phyloP scores from a whole-genome alignment of 2,797 vertebrate genomes.

The Tadarida brasiliensis region DNA sequence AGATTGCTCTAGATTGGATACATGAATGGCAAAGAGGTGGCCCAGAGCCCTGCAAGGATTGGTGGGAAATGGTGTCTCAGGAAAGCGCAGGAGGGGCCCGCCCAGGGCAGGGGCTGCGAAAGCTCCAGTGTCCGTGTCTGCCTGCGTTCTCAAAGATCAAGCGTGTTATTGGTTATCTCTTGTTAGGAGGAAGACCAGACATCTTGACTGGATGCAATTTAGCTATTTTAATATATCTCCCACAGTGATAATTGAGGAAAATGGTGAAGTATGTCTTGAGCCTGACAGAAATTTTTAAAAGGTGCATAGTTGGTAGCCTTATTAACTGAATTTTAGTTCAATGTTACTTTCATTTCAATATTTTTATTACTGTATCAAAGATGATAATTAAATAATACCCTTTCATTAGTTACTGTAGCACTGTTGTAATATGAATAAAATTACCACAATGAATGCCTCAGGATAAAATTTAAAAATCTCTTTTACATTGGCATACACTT shows the following conservation, averaged over 20 bases:
- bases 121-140: conserved; percentile 77
- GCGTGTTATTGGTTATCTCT: conserved; percentile 60
- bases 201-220: conserved; percentile 56
- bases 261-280: conserved; percentile 23
- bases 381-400: not conserved
- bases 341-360: conserved; percentile 24
- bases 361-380: conserved; percentile 47
- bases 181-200: conserved; percentile 3
- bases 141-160: conserved; percentile 70
- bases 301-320: not conserved
- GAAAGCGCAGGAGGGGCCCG: conserved; percentile 76
- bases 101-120: conserved; percentile 82
- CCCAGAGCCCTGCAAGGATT: conserved; percentile 70
- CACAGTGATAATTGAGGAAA: conserved; percentile 22
- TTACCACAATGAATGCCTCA: not conserved
- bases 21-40: conserved; percentile 85
- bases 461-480: conserved; percentile 13
- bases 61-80: conserved; percentile 80
- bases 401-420: not conserved
- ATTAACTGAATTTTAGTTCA: conserved; percentile 50
- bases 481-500: not conserved
- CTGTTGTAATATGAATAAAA: not conserved
- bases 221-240: not conserved
- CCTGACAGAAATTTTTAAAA: conserved; percentile 50
- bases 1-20: conserved; percentile 87